phyloP scores from a whole-genome alignment of 2,888 invertebrate species.

The Nemoura dubitans region DNA sequence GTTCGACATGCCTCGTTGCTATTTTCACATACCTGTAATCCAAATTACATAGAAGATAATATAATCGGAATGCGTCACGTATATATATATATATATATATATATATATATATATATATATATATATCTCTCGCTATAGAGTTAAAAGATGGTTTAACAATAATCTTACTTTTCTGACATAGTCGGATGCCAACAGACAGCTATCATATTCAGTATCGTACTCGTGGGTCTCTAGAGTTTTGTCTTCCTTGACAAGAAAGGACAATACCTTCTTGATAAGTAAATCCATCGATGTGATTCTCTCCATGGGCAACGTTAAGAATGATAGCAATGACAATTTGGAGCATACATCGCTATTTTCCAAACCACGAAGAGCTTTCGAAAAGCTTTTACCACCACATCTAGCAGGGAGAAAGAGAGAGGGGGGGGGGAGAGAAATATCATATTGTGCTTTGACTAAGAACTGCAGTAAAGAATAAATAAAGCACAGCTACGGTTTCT shows the following conservation, averaged over 20 bases:
- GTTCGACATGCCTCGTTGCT: not conserved
- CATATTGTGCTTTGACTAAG: no score
- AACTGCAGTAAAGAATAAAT: no score
- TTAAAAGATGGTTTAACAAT: not conserved
- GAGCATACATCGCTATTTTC: not conserved
- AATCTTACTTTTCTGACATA: not conserved
- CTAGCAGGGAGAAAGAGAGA: not conserved
- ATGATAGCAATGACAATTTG: not conserved
- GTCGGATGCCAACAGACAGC: not conserved
- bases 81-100: no score
- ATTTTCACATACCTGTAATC: not conserved
- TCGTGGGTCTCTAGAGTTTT: not conserved
- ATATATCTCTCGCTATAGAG: no score
- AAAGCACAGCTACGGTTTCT: not conserved
- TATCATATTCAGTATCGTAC: not conserved
- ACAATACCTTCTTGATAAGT: not conserved
- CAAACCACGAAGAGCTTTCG: not conserved
- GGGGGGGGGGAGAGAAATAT: no score
- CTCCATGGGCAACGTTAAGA: not conserved
- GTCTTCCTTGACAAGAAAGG: not conserved
- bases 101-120: no score
- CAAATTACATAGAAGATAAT: not conserved
- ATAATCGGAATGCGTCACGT: not conserved
- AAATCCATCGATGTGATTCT: not conserved
- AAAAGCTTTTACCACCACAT: not conserved